phyloP scores from a whole-genome alignment of 2,797 vertebrate genomes.

The Orientallactaga sibirica region DNA sequence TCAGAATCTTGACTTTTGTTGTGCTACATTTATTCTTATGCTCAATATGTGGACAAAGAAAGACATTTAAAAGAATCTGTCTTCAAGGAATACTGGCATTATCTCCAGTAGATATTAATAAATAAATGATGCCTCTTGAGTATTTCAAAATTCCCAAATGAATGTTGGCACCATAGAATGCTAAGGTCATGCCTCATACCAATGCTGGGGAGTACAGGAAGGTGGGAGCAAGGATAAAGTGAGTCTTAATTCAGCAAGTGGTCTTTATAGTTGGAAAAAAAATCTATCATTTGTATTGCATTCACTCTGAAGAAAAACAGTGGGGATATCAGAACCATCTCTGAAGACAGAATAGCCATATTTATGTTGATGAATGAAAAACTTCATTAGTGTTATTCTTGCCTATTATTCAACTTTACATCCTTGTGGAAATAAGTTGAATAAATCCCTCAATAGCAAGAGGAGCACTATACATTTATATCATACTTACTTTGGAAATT shows the following conservation, averaged over 20 bases:
- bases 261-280: background rate
- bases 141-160: background rate
- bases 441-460: slow-evolving; percentile 10
- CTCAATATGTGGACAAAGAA: background rate
- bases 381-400: slow-evolving; percentile 1
- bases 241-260: background rate
- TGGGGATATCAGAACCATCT: background rate
- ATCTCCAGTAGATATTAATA: background rate
- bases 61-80: background rate
- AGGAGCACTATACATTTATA: background rate
- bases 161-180: too few relatives aligned
- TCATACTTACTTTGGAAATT: background rate
- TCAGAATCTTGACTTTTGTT: background rate
- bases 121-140: slow-evolving; percentile 4
- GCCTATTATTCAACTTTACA: slow-evolving; percentile 19
- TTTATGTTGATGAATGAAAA: slow-evolving; percentile 40
- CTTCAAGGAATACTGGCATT: background rate
- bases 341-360: background rate
- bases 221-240: background rate
- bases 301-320: slow-evolving; percentile 18
- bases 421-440: slow-evolving; percentile 17
- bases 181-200: background rate
- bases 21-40: background rate
- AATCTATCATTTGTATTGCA: background rate
- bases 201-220: background rate